Evolutionary conservation across 2,888 invertebrate species (phyloP), one percentile per base, ranked within the genome.

Genomic region (Conus canariensis): DNA sequence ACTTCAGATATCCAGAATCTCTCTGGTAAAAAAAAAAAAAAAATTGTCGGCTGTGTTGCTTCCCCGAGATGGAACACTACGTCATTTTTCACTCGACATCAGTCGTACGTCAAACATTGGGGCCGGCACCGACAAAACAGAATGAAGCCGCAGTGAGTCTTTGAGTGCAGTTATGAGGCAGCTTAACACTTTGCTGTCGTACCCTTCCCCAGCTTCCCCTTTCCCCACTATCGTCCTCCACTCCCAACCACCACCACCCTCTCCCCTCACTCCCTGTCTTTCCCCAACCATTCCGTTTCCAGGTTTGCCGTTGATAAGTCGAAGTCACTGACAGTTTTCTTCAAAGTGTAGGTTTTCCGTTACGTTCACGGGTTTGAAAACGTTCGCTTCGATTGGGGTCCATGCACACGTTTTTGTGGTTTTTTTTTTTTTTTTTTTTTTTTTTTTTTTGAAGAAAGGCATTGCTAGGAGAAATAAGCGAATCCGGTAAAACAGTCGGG

Each of bases 311-410:
- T 82, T 85, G 85, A 85, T 59, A 85, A 60, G 85, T 85, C 85
- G 45, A 60, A 60, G 60, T 9, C 60, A 45, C 85, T 85, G 85
- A 85, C 85, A 85, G 60, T 58, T 85, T n/a, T 85, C 60, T 60
- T 60, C 60, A 59, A 85, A 19, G 1, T 6, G 45, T 6, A 25
- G 60, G 14, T 82, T 56, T 59, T 60, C 60, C 12, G 56, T 14
- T 22, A 12, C 22, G 58, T 58, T 83, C 58, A 9, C 7, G 58
- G 7, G 22, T 56, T 9, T 8, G 19, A 22, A 83, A 80, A 80
- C 30, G 30, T 56, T 80, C 30, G 80, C 80, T 14, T 45, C 45
- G 45, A 45, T 45, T 45, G 4, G 45, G 45, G 45, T 45, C 45
- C 45, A 45, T 45, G 45, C 45, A 45, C 45, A 45, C 45, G 45